Base-by-base conservation (phyloP, 2,888 invertebrate species). In the Cosmopolites sordidus region DNA sequence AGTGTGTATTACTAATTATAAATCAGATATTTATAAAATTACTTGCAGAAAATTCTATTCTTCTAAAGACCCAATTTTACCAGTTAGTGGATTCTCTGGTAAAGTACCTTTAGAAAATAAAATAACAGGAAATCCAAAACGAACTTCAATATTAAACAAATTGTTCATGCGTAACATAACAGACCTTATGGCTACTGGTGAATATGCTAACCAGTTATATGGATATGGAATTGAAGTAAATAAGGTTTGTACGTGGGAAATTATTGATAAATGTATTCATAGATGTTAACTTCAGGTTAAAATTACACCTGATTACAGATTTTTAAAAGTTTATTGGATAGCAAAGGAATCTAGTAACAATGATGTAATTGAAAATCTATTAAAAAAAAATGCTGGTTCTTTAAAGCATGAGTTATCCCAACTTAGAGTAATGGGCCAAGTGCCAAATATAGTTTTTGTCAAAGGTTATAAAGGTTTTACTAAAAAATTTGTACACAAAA, bases 101-200 rank as follows among this genome's bases (percentile, higher is more conserved):
- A 75, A 69, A 61, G 63, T 66, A 8, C 58, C 75, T 14, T 70
- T 75, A 51, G 70, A 76, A 63, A 78, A 78, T 49, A 79, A 78
- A 18, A 76, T 77, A 9, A 79, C 81, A 42, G 75, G 76, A 9
- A 79, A 78, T 8, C 71, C 74, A 0, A 79, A 84, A 37, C 78
- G 90, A 62, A 75, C 82, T 16, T 74, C 78, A 1, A 83, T 89
- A 58, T 72, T 92, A 1, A 90, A 90, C 69, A 88, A 89, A 72
- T 67, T 91, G 43, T 90, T 91, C 64, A 90, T 91, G 89, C 80
- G 82, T 62, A 77, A 87, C 54, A 83, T 92, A 6, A 87, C 89
- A 0, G 90, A 89, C 69, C 72, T 89, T 27, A 80, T 92, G 80
- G 82, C 87, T 1, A 86, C 86, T 0, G 87, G 88, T 1, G 82